Base-by-base conservation (phyloP, 2,113 vertebrate genomes). In the Aegotheles bennettii region DNA sequence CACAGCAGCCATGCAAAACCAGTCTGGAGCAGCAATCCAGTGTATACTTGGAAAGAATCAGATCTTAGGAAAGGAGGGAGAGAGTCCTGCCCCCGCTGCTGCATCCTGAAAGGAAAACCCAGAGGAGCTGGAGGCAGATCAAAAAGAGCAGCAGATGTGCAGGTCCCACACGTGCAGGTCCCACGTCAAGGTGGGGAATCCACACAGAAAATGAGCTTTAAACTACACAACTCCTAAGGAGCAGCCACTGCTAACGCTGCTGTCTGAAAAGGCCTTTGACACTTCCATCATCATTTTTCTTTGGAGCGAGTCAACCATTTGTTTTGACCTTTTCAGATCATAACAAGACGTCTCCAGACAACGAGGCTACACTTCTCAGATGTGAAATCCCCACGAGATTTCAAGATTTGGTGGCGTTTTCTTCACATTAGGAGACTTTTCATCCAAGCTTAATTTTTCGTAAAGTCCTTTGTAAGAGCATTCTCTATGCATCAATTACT, bases 331-430 rank as follows among this genome's bases (percentile, higher is more conserved):
- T 96, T 93, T 59, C 73, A 77, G 86, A 89, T 71, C 91, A 83
- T 87, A 94, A 81, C 89, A 89, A 95, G 91, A 80, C 16, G 60
- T 87, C 77, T 64, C 60, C 77, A 93, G 80, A 92, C 84, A 95
- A 84, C 4, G 91, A 92, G 87, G 88, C 89, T 70, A 51, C 69
- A 50, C 80, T 91, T 77, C 89, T 94, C 83, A 90, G 82, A 80
- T 67, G 89, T 61, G 75, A 69, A 85, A 83, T 78, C 77, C 88
- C 75, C 90, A 69, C 5, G 12, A 92, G 83, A 65, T 77, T 59
- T 73, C 63, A 83, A 67, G 89, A 90, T 75, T 53, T 90, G 84
- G 77, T 47, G 80, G 14, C 43, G 80, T 87, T 94, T 89, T 82
- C 91, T 68, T 84, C 94, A 28, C 76, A 35, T 78, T 29, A 86